Conservation (phyloP, 1,140 invertebrate species). For the Trichogramma pretiosum region DNA sequence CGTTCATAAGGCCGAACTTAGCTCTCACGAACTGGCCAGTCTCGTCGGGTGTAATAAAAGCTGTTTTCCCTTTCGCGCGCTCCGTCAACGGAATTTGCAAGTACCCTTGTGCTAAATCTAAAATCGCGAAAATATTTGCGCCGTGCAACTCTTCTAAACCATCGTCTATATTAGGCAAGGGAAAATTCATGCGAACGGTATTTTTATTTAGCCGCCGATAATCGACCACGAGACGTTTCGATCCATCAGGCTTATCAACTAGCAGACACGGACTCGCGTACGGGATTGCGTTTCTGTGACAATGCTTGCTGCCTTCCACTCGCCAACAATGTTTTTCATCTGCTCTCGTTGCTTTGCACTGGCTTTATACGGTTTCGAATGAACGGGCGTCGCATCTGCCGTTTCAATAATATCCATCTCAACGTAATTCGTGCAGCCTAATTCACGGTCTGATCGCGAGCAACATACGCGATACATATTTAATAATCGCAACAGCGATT, state of each 20-base stretch:
- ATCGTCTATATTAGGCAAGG: conserved; percentile 7
- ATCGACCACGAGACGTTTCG: conserved; percentile 22
- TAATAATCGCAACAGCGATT: background rate
- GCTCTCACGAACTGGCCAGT: conserved; percentile 5
- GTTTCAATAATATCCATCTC: background rate
- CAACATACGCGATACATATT: background rate
- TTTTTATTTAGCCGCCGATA: conserved; percentile 27
- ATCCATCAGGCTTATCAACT: conserved; percentile 23
- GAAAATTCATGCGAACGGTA: conserved; percentile 16
- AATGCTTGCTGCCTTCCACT: background rate
- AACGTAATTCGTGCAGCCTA: no score
- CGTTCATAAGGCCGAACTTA: conserved; percentile 1
- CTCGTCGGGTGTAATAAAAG: no score
- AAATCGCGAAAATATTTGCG: background rate
- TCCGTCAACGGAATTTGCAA: conserved; percentile 4
- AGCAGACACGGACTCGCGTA: conserved; percentile 24
- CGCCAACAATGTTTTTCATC: conserved; percentile 2
- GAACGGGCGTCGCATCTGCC: background rate
- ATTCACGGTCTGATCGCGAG: background rate
- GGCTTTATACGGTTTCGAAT: no score
- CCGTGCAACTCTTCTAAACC: background rate
- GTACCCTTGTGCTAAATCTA: no score
- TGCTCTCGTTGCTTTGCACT: no score
- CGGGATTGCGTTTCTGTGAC: background rate
- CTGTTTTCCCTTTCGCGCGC: background rate